These are phyloP conservation scores for Idaea dimidiata DNA, from an alignment of 2,888 invertebrate genomes.

Conservation along the genomic window DNA sequence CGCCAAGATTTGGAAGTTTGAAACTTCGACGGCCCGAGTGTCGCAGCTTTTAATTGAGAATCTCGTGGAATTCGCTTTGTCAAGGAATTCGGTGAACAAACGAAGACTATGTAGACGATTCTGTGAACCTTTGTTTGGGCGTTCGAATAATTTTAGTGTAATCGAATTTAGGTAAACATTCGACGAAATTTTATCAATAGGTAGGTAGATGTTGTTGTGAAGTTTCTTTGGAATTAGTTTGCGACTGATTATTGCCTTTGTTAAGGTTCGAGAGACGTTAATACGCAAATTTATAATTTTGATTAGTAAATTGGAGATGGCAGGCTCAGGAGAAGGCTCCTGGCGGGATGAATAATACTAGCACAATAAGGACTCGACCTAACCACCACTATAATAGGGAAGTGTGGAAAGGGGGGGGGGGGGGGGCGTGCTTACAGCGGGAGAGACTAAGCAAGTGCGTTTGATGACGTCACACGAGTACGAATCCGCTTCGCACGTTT, in stretches of 20 bases:
- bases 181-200: constrained; percentile 9
- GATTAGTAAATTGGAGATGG: not conserved
- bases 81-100: constrained; percentile 65
- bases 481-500: too few relatives aligned
- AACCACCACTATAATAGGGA: too few relatives aligned
- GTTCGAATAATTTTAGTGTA: constrained; percentile 2
- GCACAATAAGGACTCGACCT: too few relatives aligned
- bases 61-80: constrained; percentile 73
- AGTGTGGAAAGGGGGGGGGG: too few relatives aligned
- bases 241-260: not conserved
- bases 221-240: constrained; percentile 8
- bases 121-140: constrained; percentile 40
- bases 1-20: constrained; percentile 72
- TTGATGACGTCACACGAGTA: too few relatives aligned
- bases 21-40: constrained; percentile 65
- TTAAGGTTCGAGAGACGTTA: not conserved
- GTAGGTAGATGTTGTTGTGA: constrained; percentile 5
- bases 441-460: too few relatives aligned
- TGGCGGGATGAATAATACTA: too few relatives aligned
- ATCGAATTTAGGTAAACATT: constrained; percentile 14
- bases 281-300: not conserved
- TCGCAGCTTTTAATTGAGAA: constrained; percentile 77
- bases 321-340: too few relatives aligned
- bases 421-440: too few relatives aligned
- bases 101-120: constrained; percentile 56